Evolutionary conservation across 2,113 vertebrate genomes (phyloP).

Genomic region (Peromyscus polionotus): DNA sequence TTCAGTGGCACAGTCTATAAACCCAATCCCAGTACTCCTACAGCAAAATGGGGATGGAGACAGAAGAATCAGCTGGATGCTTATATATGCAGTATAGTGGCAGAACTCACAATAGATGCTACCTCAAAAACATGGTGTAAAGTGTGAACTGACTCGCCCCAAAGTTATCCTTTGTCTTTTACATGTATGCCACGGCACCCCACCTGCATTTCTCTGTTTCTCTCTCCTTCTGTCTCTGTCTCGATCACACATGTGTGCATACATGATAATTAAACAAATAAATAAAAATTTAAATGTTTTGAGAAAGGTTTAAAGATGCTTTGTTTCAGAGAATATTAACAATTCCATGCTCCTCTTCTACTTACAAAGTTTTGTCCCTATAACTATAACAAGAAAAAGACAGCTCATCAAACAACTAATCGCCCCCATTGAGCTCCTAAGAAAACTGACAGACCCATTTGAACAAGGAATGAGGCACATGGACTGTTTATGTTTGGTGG

Average conservation of each 20-base stretch:
- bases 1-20: not conserved
- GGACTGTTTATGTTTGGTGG: not conserved
- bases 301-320: slow-evolving; percentile 11
- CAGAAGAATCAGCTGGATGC: not conserved
- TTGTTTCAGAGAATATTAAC: not conserved
- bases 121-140: not conserved
- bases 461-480: not conserved
- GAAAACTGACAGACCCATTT: not conserved
- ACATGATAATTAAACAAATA: not conserved
- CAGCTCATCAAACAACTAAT: not conserved
- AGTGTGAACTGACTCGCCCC: too few relatives aligned
- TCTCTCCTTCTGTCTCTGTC: not conserved
- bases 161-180: not conserved
- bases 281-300: not conserved
- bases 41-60: not conserved
- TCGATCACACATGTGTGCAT: not conserved
- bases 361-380: not conserved
- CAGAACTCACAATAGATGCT: not conserved
- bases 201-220: not conserved
- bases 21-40: not conserved
- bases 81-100: too few relatives aligned
- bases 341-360: not conserved
- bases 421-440: not conserved
- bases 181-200: too few relatives aligned
- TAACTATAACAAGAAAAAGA: not conserved